Evolutionary conservation across 2,888 invertebrate species (phyloP), one percentile per base, ranked within the genome.

Genomic region (Zygaena filipendulae): DNA sequence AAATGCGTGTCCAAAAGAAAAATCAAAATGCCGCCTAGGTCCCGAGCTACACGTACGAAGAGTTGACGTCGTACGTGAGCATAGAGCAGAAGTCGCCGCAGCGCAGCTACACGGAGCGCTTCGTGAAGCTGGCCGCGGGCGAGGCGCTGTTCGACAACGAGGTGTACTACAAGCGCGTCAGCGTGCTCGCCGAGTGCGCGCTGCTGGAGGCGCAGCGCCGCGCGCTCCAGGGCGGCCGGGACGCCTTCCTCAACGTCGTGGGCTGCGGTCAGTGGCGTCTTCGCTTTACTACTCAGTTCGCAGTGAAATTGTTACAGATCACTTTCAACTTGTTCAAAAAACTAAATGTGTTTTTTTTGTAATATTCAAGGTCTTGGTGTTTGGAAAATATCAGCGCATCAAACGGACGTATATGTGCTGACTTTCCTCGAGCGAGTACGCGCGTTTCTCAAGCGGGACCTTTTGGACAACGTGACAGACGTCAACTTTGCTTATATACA

Each of bases 401-500:
- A 87, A 47, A 75, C 80, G 22, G 61, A 81, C 35, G 68, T 84
- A 24, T 87, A 84, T 40, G 49, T 86, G n/a, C 67, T 84, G 29
- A 80, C 83, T 1, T 85, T 84, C 44, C 62, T 82, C 18, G 71
- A 83, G 23, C 69, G 85, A 9, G 46, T 85, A 3, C 63, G 66
- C 13, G 59, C 58, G n/a, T 56, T 82, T 35, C 52, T 86, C 4
- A 52, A 52, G 13, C 40, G 38, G 4, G 72, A 63, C 21, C 49
- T 80, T 33, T 49, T 87, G 6, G 49, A 56, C 3, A 64, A 81
- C 37, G 59, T 87, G 1, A 75, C 82, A 0, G 84, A 83, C 36
- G 71, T 87, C 7, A 84, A 86, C 59, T 85, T 87, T 45, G 81
- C 85, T 1, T 86, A 85, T 53, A 84, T 87, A 27, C 55, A 34